Percentiles rank a stretch among this genome's conserved stretches.
These are phyloP conservation scores for Mimachlamys varia DNA, from an alignment of 2,888 invertebrate genomes.

Conservation along the genomic window DNA sequence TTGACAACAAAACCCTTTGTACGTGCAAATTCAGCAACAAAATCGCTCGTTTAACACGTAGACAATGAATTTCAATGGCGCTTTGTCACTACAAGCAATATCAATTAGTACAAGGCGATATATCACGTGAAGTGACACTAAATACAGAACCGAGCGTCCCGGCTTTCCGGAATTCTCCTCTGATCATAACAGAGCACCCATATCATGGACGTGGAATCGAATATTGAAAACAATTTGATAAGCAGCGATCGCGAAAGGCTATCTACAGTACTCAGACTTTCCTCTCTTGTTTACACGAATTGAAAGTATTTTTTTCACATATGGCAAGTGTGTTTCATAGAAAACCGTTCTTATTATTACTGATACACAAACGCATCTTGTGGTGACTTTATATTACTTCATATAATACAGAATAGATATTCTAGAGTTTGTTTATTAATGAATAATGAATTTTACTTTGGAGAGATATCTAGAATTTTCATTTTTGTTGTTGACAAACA, in stretches of 20 bases:
- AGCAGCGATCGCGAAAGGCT: not conserved
- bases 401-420: too few relatives aligned
- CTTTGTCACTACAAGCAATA: not conserved
- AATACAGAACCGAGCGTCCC: not conserved
- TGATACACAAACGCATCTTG: not conserved
- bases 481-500: too few relatives aligned
- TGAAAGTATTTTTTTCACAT: not conserved
- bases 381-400: too few relatives aligned
- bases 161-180: not conserved
- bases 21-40: not conserved
- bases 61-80: not conserved
- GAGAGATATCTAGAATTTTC: too few relatives aligned
- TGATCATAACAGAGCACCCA: not conserved
- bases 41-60: not conserved
- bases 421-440: too few relatives aligned
- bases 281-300: not conserved
- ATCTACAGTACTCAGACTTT: not conserved
- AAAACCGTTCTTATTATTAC: not conserved
- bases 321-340: not conserved
- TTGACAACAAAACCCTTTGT: slow-evolving; percentile 16
- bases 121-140: not conserved
- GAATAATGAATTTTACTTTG: too few relatives aligned
- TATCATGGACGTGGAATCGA: not conserved
- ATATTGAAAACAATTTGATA: not conserved
- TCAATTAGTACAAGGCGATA: not conserved